Evolutionary conservation across 2,888 invertebrate genomes (phyloP).

Genomic region (Amphipyra tragopoginis): DNA sequence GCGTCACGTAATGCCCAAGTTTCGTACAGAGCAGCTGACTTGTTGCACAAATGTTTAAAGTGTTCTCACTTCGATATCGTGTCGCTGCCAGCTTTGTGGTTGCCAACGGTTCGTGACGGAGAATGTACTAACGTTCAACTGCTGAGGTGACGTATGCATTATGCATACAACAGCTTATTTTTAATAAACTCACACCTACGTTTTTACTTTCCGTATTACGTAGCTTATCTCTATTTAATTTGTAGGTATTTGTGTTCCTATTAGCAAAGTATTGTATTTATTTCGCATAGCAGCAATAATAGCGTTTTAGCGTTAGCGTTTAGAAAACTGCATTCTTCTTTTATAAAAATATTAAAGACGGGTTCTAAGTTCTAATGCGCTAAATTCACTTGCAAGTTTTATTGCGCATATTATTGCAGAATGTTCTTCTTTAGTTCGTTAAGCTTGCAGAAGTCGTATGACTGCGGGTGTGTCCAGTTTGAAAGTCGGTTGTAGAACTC

Average conservation of each 20-base stretch:
- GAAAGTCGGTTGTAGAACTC: too few species aligned
- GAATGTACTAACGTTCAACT: constrained; percentile 38
- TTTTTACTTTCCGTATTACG: constrained; percentile 31
- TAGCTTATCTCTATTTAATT: constrained; percentile 27
- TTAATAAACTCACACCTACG: constrained; percentile 25
- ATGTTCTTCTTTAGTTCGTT: too few species aligned
- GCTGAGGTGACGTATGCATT: constrained; percentile 32
- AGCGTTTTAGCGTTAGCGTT: too few species aligned
- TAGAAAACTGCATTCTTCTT: too few species aligned
- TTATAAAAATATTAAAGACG: too few species aligned
- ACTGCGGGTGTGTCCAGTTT: too few species aligned
- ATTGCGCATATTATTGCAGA: too few species aligned
- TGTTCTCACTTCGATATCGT: constrained; percentile 65
- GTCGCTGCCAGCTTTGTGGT: constrained; percentile 58
- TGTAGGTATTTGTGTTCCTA: constrained; percentile 6
- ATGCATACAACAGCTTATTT: constrained; percentile 27
- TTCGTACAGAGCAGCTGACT: constrained; percentile 71
- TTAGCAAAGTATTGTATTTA: not conserved
- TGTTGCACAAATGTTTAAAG: constrained; percentile 75
- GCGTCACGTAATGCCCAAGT: constrained; percentile 83
- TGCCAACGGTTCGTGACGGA: constrained; percentile 67
- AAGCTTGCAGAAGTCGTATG: too few species aligned
- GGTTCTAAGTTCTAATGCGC: too few species aligned
- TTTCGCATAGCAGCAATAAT: too few species aligned
- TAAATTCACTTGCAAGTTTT: too few species aligned